Evolutionary conservation across 2,888 invertebrate genomes (phyloP).

Genomic region (Dermolepida albohirtum): DNA sequence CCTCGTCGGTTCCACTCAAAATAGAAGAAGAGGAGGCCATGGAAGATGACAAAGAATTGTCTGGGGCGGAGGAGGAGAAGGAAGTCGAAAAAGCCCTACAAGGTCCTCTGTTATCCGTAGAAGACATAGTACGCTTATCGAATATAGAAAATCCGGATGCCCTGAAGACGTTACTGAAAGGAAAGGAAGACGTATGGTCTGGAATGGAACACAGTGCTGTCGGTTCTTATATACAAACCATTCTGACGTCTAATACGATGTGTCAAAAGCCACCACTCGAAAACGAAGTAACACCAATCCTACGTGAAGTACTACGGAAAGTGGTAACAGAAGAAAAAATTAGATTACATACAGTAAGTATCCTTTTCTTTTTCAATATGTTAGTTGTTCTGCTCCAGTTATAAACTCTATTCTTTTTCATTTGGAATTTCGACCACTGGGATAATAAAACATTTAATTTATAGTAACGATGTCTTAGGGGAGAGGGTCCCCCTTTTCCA

Average conservation of each 20-base stretch:
- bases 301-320: conserved; percentile 70
- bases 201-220: conserved; percentile 67
- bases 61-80: conserved; percentile 72
- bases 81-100: conserved; percentile 71
- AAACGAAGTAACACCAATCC: conserved; percentile 60
- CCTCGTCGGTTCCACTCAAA: conserved; percentile 57
- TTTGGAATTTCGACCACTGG: no score
- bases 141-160: conserved; percentile 68
- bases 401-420: no score
- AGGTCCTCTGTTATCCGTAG: conserved; percentile 70
- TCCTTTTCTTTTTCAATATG: no score
- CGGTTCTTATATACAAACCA: conserved; percentile 69
- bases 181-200: conserved; percentile 65
- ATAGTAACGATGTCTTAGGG: no score
- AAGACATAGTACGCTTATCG: conserved; percentile 71
- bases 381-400: no score
- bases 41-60: conserved; percentile 71
- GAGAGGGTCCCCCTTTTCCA: no score
- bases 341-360: conserved; percentile 54
- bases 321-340: conserved; percentile 70
- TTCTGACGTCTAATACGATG: conserved; percentile 63
- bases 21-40: conserved; percentile 68
- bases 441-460: no score
- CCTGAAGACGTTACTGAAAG: conserved; percentile 67
- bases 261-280: conserved; percentile 60